Conservation (phyloP, 2,797 vertebrate genomes). For the Peromyscus eremicus region DNA sequence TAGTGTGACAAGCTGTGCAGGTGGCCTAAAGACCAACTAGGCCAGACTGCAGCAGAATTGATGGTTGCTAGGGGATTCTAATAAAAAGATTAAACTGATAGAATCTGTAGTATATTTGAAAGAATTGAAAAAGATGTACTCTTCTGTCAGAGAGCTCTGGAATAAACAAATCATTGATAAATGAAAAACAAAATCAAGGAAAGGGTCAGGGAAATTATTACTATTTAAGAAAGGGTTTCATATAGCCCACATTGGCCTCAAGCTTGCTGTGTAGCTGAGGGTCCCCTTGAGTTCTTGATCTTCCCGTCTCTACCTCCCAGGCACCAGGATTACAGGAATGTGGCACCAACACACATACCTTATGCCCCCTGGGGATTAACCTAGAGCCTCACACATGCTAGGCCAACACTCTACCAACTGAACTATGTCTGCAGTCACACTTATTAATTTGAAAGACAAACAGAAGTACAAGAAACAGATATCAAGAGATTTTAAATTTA, state of each 20-base stretch:
- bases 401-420: not conserved
- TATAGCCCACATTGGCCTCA: not conserved
- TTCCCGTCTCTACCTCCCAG: not conserved
- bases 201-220: not conserved
- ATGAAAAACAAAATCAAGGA: not conserved
- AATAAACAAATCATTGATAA: not conserved
- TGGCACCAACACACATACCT: not conserved
- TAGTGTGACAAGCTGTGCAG: not conserved
- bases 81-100: not conserved
- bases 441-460: not conserved
- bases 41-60: not conserved
- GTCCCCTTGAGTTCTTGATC: not conserved
- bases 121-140: not conserved
- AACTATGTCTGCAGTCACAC: not conserved
- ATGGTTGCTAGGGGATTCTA: not conserved
- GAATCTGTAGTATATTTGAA: not conserved
- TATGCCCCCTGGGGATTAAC: not conserved
- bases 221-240: not conserved
- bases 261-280: not conserved
- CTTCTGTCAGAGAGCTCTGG: not conserved
- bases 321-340: not conserved
- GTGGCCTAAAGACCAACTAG: not conserved
- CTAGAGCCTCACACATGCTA: not conserved
- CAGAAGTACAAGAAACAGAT: conserved; percentile 11
- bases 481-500: not conserved